Base-by-base conservation (phyloP, 2,888 invertebrate species). In the Trichacis sp. region DNA sequence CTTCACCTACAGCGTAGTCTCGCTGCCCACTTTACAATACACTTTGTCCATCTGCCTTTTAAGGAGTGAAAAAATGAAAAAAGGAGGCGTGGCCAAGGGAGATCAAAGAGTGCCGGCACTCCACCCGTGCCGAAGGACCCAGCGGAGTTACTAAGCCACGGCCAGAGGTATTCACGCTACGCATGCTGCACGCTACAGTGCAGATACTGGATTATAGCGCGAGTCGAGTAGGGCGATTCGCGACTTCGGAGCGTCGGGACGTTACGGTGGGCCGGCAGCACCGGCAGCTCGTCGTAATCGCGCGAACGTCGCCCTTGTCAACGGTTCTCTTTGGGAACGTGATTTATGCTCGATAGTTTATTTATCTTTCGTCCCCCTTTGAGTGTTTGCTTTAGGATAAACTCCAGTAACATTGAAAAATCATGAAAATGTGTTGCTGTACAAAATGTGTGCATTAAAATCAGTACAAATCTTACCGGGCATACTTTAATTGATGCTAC, bases 11-110 rank as follows among this genome's bases (percentile, higher is more conserved):
- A 71, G 74, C 70, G 71, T 71, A 72, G 72, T 75, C 71, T 70
- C 77, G 82, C 83, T 84, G 84, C 83, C 82, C 83, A 84, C 83
- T 84, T 83, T 84, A 83, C 84, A 83, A 83, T 83, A 83, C 83
- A 84, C 83, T 84, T 83, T 83, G 83, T 84, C 84, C 84, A 83
- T 84, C 84, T 84, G 82, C 83, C 83, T 83, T 84, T 84, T 84
- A 83, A 83, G 82, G 82, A 82, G 81, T 78, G 82, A 82, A 83
- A 83, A 82, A 82, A 84, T 79, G 79, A 81, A 83, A 83, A 84
- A 83, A 82, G 81, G 76, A 80, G 83, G 83, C 83, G 83, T 81
- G 80, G 80, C 74, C 69, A 77, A 49, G 72, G 33, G 8, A 82
- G 83, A 84, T 84, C 84, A 84, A 84, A 84, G 82, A 77, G 70